phyloP scores from a whole-genome alignment of 2,113 vertebrate species.

The Ameiurus melas region DNA sequence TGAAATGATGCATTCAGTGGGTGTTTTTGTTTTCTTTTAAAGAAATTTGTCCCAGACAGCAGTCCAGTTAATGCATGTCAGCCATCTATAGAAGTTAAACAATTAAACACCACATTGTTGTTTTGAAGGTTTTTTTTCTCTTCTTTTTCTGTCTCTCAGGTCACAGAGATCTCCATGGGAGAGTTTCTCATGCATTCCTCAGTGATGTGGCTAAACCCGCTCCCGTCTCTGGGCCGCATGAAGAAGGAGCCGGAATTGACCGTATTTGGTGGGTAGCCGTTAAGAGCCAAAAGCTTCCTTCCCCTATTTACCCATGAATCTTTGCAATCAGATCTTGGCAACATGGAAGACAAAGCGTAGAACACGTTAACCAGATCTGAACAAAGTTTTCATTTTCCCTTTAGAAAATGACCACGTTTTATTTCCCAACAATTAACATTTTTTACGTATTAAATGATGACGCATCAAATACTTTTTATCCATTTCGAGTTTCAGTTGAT shows the following conservation, averaged over 20 bases:
- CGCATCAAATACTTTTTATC: neutral
- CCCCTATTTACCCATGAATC: neutral
- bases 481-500: neutral
- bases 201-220: slow-evolving; percentile 93
- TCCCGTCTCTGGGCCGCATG: slow-evolving; percentile 86
- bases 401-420: neutral
- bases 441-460: neutral
- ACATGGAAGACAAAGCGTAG: neutral
- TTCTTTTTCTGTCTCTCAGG: slow-evolving; percentile 66
- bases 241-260: slow-evolving; percentile 93
- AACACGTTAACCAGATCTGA: neutral
- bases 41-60: neutral
- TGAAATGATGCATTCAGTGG: neutral
- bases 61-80: neutral
- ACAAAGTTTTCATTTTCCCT: neutral
- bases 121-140: neutral
- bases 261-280: slow-evolving; percentile 83
- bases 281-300: neutral
- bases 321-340: neutral
- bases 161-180: slow-evolving; percentile 97
- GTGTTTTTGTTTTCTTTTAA: neutral
- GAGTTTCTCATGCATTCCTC: slow-evolving; percentile 93
- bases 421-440: neutral
- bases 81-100: neutral
- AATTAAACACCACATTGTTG: neutral